Base-by-base conservation (phyloP, 1,140 invertebrate species). In the Pollicipes pollicipes region DNA sequence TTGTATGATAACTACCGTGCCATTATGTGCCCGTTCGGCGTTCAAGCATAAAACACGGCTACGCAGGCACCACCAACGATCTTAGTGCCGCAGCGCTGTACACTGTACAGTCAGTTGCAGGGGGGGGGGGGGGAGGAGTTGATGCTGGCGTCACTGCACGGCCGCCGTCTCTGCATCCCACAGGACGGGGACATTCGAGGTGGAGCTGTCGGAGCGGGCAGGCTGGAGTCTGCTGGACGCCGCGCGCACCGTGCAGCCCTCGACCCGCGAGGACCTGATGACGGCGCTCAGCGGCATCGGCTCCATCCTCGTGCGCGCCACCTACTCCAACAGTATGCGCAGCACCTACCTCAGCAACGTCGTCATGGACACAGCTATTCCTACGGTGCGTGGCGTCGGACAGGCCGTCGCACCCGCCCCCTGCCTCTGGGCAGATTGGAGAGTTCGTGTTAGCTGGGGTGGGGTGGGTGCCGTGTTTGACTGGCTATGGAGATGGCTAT, bases 221-320 rank as follows among this genome's bases (percentile, higher is more conserved):
- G 64, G n/a, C n/a, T 66, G 64, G 64, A 66, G 3, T 3, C 27
- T 8, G 4, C 27, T 28, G 1, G 64, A 66, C n/a, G 16, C 3
- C 3, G 64, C 24, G 3, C 27, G 64, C 17, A 3, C 6, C 3
- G 1, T 10, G n/a, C 24, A 3, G 28, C 27, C 64, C 6, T 21
- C 64, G 6, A 10, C 10, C 8, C 64, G 64, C 6, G 10, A 27
- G n/a, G 90, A 96, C 73, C 85, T 98, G 63, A 87, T 98, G 85
- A 85, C 83, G 4, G 89, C 91, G 13, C 79, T 98, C 21, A 85
- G 88, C 31, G 88, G 91, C 73, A 78, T 98, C 0, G 86, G 90
- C 73, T 84, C 88, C 10, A 88, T 98, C 70, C 79, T 97, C 1
- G 88, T 98, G 30, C 83, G 93, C 66, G 94, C 93, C 1, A 88